Conservation (phyloP, 2,797 vertebrate genomes). For the Taenioides sp. region DNA sequence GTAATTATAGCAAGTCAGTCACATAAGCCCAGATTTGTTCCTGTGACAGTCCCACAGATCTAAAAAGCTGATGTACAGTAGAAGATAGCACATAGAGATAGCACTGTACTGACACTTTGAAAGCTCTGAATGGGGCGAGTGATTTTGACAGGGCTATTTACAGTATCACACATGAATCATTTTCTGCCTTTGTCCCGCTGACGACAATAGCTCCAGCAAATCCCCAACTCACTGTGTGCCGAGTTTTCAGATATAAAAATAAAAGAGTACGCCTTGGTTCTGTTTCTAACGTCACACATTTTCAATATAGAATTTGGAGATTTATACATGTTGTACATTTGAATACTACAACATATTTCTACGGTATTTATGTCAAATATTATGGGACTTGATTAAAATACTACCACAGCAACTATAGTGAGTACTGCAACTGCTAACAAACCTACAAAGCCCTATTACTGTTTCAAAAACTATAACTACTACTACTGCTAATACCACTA, state of each 20-base stretch:
- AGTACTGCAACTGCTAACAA: too few relatives aligned
- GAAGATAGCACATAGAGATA: not conserved
- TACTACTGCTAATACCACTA: too few relatives aligned
- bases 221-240: not conserved
- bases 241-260: not conserved
- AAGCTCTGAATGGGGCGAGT: constrained; percentile 22
- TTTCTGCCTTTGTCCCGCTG: constrained; percentile 36
- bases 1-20: not conserved
- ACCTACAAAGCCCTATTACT: too few relatives aligned
- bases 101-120: constrained; percentile 28
- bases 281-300: not conserved
- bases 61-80: not conserved
- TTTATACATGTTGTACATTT: too few relatives aligned
- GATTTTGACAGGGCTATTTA: constrained; percentile 45
- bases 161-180: constrained; percentile 46
- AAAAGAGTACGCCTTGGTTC: not conserved
- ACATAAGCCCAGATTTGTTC: not conserved
- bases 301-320: not conserved
- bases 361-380: too few relatives aligned
- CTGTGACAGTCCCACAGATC: not conserved
- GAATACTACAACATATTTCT: too few relatives aligned
- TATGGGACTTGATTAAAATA: too few relatives aligned
- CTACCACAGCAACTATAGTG: too few relatives aligned
- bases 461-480: too few relatives aligned
- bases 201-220: constrained; percentile 22